phyloP scores from a whole-genome alignment of 2,113 vertebrate genomes.

The Falcunculus frontatus region DNA sequence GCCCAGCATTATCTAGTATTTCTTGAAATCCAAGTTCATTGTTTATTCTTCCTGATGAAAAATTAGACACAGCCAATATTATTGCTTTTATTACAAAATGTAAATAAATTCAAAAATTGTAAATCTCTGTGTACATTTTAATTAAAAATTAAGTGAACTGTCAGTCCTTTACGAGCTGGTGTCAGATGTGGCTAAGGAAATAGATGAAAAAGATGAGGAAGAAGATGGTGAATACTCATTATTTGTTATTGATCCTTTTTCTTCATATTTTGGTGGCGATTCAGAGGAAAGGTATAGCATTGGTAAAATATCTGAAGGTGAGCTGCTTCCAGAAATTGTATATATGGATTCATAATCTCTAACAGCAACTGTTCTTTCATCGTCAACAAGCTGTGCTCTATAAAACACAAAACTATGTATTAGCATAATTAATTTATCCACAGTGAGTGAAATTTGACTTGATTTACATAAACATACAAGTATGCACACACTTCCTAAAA shows the following conservation, averaged over 20 bases:
- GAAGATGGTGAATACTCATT: neutral
- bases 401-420: slow-evolving; percentile 10
- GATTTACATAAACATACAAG: neutral
- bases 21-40: neutral
- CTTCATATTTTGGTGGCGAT: slow-evolving; percentile 71
- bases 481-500: neutral
- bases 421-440: neutral
- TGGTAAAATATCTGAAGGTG: slow-evolving; percentile 23
- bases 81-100: slow-evolving; percentile 68
- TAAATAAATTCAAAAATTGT: slow-evolving; percentile 45
- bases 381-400: slow-evolving; percentile 46
- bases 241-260: slow-evolving; percentile 48
- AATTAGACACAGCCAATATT: neutral
- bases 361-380: neutral
- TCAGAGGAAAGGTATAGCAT: slow-evolving; percentile 27
- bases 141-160: slow-evolving; percentile 21
- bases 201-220: neutral
- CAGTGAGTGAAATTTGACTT: neutral
- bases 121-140: neutral
- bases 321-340: slow-evolving; percentile 61
- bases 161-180: neutral
- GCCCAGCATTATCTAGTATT: neutral
- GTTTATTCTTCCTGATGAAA: neutral
- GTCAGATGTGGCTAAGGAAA: slow-evolving; percentile 19
- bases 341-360: slow-evolving; percentile 50